These are phyloP conservation scores for Machimus atricapillus DNA, from an alignment of 2,888 invertebrate species.

Conservation along the genomic window DNA sequence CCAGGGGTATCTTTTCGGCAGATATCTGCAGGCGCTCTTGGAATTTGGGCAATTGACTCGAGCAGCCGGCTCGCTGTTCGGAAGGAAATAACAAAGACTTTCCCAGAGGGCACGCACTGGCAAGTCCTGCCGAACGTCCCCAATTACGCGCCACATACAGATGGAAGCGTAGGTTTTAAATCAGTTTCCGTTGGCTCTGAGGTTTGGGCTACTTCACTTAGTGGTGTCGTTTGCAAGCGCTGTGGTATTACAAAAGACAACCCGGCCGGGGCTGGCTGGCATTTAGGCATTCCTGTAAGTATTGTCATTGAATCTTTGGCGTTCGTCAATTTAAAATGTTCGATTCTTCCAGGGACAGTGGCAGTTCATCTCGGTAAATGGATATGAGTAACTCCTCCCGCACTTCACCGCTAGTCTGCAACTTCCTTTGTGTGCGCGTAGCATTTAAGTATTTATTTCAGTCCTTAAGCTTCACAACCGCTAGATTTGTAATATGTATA, in stretches of 20 bases:
- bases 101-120: constrained; percentile 88
- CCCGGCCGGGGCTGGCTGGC: constrained; percentile 82
- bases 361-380: constrained; percentile 60
- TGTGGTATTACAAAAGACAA: constrained; percentile 76
- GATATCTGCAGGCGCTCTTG: constrained; percentile 74
- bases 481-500: constrained; percentile 25
- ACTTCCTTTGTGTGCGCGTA: not conserved
- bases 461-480: not conserved
- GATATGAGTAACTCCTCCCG: not conserved
- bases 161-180: constrained; percentile 68
- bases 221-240: constrained; percentile 74
- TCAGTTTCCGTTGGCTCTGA: constrained; percentile 76
- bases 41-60: constrained; percentile 83
- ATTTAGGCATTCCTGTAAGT: constrained; percentile 67
- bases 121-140: constrained; percentile 70
- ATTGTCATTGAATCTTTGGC: not conserved
- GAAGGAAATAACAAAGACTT: constrained; percentile 75
- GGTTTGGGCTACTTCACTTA: constrained; percentile 79
- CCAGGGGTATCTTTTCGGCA: constrained; percentile 73
- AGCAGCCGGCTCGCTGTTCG: constrained; percentile 78
- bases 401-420: not conserved
- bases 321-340: not conserved
- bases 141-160: constrained; percentile 67
- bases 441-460: constrained; percentile 5
- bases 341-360: constrained; percentile 65